Evolutionary conservation across 2,888 invertebrate genomes (phyloP).

Genomic region (Lasioglossum morio): DNA sequence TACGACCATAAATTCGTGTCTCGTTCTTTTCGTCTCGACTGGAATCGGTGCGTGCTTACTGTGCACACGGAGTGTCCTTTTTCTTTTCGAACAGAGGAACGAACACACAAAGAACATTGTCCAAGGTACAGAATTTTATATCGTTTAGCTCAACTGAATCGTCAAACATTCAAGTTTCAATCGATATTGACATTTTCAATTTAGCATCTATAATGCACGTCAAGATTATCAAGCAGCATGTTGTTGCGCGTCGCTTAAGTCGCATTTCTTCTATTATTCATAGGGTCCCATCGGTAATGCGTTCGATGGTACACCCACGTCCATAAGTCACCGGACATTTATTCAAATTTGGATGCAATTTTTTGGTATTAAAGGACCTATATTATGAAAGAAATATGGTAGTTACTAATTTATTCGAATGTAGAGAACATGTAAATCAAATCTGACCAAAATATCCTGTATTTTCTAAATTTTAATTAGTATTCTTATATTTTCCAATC

Average conservation of each 20-base stretch:
- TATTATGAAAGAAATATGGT: too few relatives aligned
- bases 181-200: not conserved
- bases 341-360: too few relatives aligned
- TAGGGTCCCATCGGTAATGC: not conserved
- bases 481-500: too few relatives aligned
- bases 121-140: constrained; percentile 30
- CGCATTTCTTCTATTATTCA: not conserved
- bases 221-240: not conserved
- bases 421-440: too few relatives aligned
- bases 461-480: too few relatives aligned
- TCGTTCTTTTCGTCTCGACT: constrained; percentile 1
- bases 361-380: too few relatives aligned
- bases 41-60: constrained; percentile 32
- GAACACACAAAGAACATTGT: not conserved
- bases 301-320: too few relatives aligned
- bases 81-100: not conserved
- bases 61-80: constrained; percentile 38
- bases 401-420: too few relatives aligned
- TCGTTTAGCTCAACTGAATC: not conserved
- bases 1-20: not conserved
- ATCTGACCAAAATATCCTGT: too few relatives aligned
- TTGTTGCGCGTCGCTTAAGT: not conserved
- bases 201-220: not conserved
- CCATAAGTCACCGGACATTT: too few relatives aligned
- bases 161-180: not conserved